phyloP scores from a whole-genome alignment of 2,888 invertebrate species.

The Lasiommata megera region DNA sequence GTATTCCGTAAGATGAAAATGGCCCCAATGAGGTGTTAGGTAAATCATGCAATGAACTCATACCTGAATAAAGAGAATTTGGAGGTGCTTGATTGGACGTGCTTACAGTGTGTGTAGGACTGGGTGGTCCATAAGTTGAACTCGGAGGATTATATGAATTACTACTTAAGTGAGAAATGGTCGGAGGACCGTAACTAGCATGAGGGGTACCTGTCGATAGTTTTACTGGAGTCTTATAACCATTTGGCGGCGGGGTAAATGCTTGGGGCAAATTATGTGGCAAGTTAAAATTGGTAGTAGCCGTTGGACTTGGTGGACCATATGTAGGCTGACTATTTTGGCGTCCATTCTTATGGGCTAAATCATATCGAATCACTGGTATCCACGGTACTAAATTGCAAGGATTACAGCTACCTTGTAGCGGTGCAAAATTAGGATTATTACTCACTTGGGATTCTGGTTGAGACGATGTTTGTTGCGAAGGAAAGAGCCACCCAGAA shows the following conservation, averaged over 20 bases:
- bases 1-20: constrained; percentile 25
- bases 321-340: constrained; percentile 60
- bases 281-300: constrained; percentile 49
- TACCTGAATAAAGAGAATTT: constrained; percentile 52
- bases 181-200: constrained; percentile 56
- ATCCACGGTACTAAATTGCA: constrained; percentile 92
- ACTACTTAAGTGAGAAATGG: constrained; percentile 36
- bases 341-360: constrained; percentile 58
- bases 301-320: constrained; percentile 67
- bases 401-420: constrained; percentile 85
- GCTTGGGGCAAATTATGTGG: constrained; percentile 50
- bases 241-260: constrained; percentile 43
- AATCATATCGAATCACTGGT: constrained; percentile 83
- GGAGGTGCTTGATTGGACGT: constrained; percentile 58
- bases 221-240: constrained; percentile 43
- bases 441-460: constrained; percentile 39
- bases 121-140: constrained; percentile 56
- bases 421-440: constrained; percentile 49
- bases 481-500: constrained; percentile 83
- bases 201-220: constrained; percentile 50
- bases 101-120: constrained; percentile 56
- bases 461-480: constrained; percentile 59
- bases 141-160: constrained; percentile 42
- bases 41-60: constrained; percentile 36
- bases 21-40: constrained; percentile 34